phyloP scores from a whole-genome alignment of 2,797 vertebrate genomes.

The Pangasius larnaudii region DNA sequence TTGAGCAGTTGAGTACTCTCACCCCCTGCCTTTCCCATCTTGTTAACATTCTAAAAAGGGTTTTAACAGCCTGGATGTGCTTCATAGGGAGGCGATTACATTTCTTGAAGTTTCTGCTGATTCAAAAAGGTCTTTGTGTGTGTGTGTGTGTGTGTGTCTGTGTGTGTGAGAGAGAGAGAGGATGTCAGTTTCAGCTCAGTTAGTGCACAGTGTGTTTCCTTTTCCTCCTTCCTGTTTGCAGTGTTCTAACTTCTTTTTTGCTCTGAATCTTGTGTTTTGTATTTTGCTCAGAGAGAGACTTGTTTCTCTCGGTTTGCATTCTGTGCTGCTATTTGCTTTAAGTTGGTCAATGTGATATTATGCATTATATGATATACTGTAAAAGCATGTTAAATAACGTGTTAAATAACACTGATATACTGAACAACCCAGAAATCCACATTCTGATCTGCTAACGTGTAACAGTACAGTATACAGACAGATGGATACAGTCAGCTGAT shows the following conservation, averaged over 20 bases:
- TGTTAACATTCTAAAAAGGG: slow-evolving; percentile 64
- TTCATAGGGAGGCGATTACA: slow-evolving; percentile 55
- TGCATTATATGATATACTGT: not conserved
- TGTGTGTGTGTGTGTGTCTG: not conserved
- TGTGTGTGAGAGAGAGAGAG: not conserved
- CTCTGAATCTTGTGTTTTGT: not conserved
- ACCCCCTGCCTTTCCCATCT: slow-evolving; percentile 47
- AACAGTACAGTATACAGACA: not conserved
- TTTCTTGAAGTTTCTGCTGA: slow-evolving; percentile 67
- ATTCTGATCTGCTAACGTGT: not conserved
- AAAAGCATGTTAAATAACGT: not conserved
- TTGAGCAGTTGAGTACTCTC: not conserved
- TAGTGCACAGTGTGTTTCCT: slow-evolving; percentile 38
- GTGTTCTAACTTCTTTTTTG: slow-evolving; percentile 3
- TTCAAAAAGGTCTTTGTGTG: slow-evolving; percentile 21
- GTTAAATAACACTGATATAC: not conserved
- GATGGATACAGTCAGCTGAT: not conserved
- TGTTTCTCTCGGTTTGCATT: not conserved
- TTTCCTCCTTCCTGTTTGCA: slow-evolving; percentile 69
- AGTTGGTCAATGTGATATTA: not conserved
- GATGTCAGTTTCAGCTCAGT: slow-evolving; percentile 23
- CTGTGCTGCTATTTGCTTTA: not conserved
- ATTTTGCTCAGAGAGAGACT: not conserved
- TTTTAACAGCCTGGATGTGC: slow-evolving; percentile 45
- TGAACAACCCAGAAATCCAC: not conserved